These are phyloP conservation scores for Dipodomys spectabilis DNA, from an alignment of 2,113 vertebrate genomes.

Conservation along the genomic window DNA sequence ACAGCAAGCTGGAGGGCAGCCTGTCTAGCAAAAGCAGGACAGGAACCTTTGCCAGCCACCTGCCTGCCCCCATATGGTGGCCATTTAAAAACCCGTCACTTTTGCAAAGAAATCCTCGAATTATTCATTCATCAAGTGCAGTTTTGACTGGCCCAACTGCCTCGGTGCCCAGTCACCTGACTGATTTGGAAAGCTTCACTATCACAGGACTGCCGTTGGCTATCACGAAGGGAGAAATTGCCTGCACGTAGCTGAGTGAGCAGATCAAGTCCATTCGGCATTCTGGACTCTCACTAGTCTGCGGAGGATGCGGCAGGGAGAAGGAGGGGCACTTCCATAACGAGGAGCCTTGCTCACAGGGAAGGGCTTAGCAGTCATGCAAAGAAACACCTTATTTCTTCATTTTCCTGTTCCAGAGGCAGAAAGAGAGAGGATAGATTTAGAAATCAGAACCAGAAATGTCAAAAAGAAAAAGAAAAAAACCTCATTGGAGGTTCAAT, in stretches of 20 bases:
- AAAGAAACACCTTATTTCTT: neutral
- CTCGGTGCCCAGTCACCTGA: neutral
- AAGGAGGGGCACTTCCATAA: neutral
- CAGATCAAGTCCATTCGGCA: neutral
- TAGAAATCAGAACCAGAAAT: neutral
- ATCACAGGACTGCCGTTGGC: neutral
- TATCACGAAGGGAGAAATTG: neutral
- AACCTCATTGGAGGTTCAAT: too few species aligned
- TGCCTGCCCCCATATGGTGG: slow-evolving; percentile 76
- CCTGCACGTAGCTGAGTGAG: neutral
- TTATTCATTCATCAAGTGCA: slow-evolving; percentile 58
- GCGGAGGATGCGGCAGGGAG: neutral
- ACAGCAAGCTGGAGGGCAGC: slow-evolving; percentile 81
- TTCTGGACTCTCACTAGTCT: neutral
- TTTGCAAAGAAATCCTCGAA: slow-evolving; percentile 60
- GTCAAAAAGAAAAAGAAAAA: neutral
- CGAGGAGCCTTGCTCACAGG: too few species aligned
- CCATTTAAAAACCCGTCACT: slow-evolving; percentile 63
- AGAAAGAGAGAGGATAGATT: neutral
- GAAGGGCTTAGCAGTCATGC: too few species aligned
- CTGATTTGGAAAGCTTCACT: neutral
- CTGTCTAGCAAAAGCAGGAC: slow-evolving; percentile 74
- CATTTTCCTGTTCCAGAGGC: neutral
- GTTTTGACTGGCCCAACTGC: slow-evolving; percentile 58
- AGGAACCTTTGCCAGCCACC: slow-evolving; percentile 77